Evolutionary conservation across 2,113 vertebrate genomes (phyloP).

Genomic region (Callocephalon fimbriatum): DNA sequence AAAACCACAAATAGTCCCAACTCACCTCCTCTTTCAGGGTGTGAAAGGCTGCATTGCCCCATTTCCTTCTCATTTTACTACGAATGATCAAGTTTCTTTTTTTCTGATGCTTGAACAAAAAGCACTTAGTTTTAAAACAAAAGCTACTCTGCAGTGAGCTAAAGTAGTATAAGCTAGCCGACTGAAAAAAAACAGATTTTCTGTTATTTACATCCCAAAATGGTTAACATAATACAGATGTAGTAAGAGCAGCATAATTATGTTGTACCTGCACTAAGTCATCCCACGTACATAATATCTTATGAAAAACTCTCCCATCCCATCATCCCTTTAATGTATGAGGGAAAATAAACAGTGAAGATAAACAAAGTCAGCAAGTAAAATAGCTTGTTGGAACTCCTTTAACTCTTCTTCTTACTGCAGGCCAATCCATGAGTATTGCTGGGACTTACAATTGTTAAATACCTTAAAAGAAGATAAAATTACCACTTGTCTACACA

Average conservation of each 20-base stretch:
- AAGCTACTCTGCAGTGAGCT: not conserved
- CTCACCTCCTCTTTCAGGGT: not conserved
- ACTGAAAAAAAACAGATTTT: not conserved
- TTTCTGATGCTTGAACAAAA: not conserved
- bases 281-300: not conserved
- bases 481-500: not conserved
- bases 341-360: not conserved
- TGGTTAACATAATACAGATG: not conserved
- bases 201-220: not conserved
- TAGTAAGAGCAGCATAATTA: not conserved
- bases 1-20: not conserved
- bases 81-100: not conserved
- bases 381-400: not conserved
- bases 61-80: not conserved
- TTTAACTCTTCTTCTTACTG: not conserved
- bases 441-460: not conserved
- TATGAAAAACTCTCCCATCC: not conserved
- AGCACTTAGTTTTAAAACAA: not conserved
- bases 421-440: not conserved
- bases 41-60: not conserved
- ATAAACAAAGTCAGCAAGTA: not conserved
- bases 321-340: not conserved
- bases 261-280: not conserved
- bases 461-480: constrained; percentile 1
- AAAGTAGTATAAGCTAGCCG: not conserved